Evolutionary conservation across 2,797 vertebrate species (phyloP).

Genomic region (Sitta carolinensis): DNA sequence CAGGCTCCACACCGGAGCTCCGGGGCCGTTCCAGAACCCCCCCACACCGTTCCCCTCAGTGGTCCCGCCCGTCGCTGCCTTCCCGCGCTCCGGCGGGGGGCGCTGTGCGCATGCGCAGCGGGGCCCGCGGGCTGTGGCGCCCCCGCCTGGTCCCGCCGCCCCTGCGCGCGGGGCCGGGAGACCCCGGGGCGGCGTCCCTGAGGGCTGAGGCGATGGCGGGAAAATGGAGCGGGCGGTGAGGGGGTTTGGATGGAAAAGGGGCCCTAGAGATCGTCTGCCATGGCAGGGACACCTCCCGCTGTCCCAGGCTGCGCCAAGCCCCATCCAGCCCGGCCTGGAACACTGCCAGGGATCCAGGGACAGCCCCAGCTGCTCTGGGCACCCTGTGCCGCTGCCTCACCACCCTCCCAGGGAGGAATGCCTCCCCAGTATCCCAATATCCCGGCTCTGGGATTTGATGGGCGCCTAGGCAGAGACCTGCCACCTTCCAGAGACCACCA

Average conservation of each 20-base stretch:
- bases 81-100: background rate
- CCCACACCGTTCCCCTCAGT: no score
- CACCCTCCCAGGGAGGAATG: fast-evolving
- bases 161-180: background rate
- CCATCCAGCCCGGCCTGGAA: fast-evolving
- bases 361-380: background rate
- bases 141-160: background rate
- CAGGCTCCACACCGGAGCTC: background rate
- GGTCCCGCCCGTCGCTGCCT: background rate
- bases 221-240: fast-evolving
- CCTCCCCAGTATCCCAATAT: background rate
- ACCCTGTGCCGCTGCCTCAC: fast-evolving
- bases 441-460: background rate
- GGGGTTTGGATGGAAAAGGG: fast-evolving
- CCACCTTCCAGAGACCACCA: fast-evolving
- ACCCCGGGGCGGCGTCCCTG: background rate
- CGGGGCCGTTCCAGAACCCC: background rate
- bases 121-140: background rate
- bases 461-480: background rate
- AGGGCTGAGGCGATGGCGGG: background rate
- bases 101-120: background rate
- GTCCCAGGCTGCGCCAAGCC: background rate
- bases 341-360: background rate
- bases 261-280: no score
- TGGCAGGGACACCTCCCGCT: background rate